Evolutionary conservation across 64 coral and sea anemone genomes (phyloP).

Genomic region (Acropora yongei): DNA sequence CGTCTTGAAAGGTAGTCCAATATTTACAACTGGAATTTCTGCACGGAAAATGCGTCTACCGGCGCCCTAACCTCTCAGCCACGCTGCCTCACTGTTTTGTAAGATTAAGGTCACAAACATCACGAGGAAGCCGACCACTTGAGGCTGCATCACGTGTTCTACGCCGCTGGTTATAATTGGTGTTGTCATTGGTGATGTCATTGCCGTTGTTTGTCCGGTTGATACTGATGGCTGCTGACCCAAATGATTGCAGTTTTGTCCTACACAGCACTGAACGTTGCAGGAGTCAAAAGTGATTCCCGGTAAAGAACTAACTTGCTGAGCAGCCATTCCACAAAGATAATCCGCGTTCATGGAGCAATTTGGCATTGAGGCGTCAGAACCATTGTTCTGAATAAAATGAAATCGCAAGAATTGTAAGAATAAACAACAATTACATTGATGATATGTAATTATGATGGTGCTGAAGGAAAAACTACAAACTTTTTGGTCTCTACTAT

Average conservation of each 20-base stretch:
- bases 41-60: too few species aligned
- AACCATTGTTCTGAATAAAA: neutral
- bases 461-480: too few species aligned
- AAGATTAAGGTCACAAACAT: neutral
- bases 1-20: too few species aligned
- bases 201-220: neutral
- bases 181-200: neutral
- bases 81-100: neutral
- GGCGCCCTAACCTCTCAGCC: too few species aligned
- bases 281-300: neutral
- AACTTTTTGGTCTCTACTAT: too few species aligned
- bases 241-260: neutral
- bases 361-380: neutral
- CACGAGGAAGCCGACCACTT: neutral
- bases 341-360: neutral
- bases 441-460: too few species aligned
- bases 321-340: too few species aligned
- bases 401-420: neutral
- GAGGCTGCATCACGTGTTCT: neutral
- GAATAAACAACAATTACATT: neutral
- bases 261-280: neutral
- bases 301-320: too few species aligned
- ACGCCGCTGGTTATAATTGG: neutral
- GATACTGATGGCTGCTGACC: neutral
- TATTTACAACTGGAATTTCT: too few species aligned